phyloP scores from a whole-genome alignment of 2,797 vertebrate species.

The Tenualosa thibaudeaui region DNA sequence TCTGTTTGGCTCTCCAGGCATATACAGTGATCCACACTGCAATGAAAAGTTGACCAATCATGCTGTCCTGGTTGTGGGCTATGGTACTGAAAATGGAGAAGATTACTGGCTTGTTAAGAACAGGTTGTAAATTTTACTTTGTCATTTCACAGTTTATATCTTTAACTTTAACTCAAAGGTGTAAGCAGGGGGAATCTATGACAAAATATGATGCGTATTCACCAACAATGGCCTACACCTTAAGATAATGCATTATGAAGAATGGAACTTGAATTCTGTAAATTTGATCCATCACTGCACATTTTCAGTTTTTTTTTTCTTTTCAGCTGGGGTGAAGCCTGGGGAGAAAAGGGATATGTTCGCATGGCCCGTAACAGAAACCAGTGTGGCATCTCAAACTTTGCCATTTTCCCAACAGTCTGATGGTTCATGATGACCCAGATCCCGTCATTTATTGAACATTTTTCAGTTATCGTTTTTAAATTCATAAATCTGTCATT shows the following conservation, averaged over 20 bases:
- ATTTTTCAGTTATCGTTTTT: neutral
- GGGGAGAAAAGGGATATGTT: constrained; percentile 72
- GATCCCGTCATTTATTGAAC: neutral
- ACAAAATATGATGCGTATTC: neutral
- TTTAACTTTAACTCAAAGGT: neutral
- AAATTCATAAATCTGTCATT: neutral
- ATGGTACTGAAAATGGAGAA: constrained; percentile 63
- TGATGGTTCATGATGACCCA: constrained; percentile 3
- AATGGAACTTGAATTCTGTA: neutral
- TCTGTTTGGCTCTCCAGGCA: constrained; percentile 51
- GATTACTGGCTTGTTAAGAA: constrained; percentile 77
- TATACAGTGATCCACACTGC: constrained; percentile 65
- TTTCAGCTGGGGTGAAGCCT: constrained; percentile 67
- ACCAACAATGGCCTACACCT: neutral
- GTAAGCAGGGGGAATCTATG: neutral
- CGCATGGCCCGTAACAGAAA: constrained; percentile 59
- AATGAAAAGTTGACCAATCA: constrained; percentile 59
- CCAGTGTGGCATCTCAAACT: constrained; percentile 51
- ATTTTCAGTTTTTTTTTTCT: constrained; percentile 30
- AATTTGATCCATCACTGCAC: neutral
- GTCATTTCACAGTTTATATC: neutral
- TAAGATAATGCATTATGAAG: neutral
- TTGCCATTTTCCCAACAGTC: constrained; percentile 41
- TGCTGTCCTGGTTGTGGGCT: constrained; percentile 71
- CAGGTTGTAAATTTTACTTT: constrained; percentile 52